Evolutionary conservation across 1,140 invertebrate genomes (phyloP), one percentile per base, ranked within the genome.

Genomic region (Polyergus mexicanus): DNA sequence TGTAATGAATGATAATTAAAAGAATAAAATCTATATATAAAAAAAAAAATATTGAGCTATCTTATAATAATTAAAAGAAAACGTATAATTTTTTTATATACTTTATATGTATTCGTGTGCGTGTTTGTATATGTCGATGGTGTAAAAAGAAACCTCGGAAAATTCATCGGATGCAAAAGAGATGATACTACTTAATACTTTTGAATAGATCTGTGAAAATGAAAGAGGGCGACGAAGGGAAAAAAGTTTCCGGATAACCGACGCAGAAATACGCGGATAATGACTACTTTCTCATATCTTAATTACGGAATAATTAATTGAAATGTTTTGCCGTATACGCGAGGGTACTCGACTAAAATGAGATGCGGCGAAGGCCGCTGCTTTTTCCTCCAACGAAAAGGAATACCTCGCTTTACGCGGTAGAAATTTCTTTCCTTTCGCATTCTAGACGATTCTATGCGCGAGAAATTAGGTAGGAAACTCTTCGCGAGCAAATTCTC

Each of bases 221-320:
- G 76, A 51, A 66, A 76, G 35, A 80, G 32, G 28, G 84, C 8
- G 16, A 62, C 22, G 32, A 56, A 68, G 32, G 56, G 65, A 91
- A 74, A 25, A 86, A 89, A 85, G 66, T 80, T 85, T 74, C 66
- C 65, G 77, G 84, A 66, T 92, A 92, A 93, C 88, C 89, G 88
- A 91, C 88, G 91, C 72, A 89, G 91, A 92, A 92, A 92, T 85
- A 86, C 56, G 47, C 47, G 86, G 86, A 84, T 93, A 93, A 94
- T 91, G 85, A 94, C 90, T 92, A 92, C 90, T 93, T 94, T 93
- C 88, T 91, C 76, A 91, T 93, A 87, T 87, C 89, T 92, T 93
- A 92, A 93, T 94, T 93, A 93, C 90, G 86, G 88, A 90, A 86
- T 94, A 92, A 93, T 94, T 94, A 92, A 93, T 93, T 92, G 83